Base-by-base conservation (phyloP, 2,113 vertebrate species). In the Sakesphorus luctuosus region DNA sequence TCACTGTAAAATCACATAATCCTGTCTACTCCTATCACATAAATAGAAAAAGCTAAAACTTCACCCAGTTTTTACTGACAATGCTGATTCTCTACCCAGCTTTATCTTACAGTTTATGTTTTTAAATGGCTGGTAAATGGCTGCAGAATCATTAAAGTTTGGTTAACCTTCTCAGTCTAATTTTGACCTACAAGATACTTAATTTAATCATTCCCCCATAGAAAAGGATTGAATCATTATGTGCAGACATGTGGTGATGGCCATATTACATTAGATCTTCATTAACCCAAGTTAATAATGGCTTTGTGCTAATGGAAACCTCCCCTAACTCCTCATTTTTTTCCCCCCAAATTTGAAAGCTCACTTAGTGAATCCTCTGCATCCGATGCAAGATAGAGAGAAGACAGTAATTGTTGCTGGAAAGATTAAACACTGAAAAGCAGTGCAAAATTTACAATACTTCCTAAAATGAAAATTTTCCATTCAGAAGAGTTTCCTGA, bases 221-320 rank as follows among this genome's bases (percentile, higher is more conserved):
- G 91, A 89, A 95, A 96, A 95, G 74, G 49, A 77, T 1, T 59
- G 94, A 92, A 92, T 95, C 93, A 90, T 96, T 96, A 95, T 53
- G 71, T 84, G 75, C 93, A 96, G 95, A 95, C 91, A 93, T 96
- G 94, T 93, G 90, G 96, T 85, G 93, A 95, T 94, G 83, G 76
- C 71, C 87, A 72, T 93, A 96, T 97, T 97, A 90, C 84, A 97
- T 94, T 92, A 95, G 94, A 91, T 96, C 96, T 94, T 97, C 96
- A 96, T 97, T 97, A 97, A 93, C 95, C 94, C 82, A 72, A 80
- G 94, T 84, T 96, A 94, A 96, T 95, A 94, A 96, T 84, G 94
- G 87, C 91, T 92, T 89, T 92, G 59, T 88, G 87, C 92, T 96
- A 95, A 95, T 85, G 83, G 83, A 93, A 92, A 84, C 26, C 78